Evolutionary conservation across 2,888 invertebrate species (phyloP).

Genomic region (Nemurella pictetii): DNA sequence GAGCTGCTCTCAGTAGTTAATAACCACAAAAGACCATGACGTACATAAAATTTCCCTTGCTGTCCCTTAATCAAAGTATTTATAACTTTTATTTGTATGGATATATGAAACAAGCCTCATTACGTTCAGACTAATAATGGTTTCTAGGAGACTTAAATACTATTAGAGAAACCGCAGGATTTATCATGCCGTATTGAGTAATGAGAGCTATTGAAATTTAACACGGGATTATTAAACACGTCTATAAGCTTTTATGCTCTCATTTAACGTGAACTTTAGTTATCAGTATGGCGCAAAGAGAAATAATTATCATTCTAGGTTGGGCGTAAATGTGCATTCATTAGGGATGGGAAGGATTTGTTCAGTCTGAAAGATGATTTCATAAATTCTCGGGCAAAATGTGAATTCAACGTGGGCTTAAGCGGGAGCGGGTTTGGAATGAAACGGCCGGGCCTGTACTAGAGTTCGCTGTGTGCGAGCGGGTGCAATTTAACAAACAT

Average conservation of each 20-base stretch:
- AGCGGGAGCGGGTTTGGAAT: background rate
- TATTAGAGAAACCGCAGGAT: background rate
- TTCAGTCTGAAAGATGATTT: background rate
- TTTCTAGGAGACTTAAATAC: background rate
- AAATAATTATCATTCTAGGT: background rate
- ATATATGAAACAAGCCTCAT: slow-evolving; percentile 7
- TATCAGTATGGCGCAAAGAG: background rate
- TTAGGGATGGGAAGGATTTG: background rate
- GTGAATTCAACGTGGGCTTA: background rate
- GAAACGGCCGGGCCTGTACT: background rate
- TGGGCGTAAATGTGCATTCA: background rate
- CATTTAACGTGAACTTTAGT: slow-evolving; percentile 9
- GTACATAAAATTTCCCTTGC: slow-evolving; percentile 7
- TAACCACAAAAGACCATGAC: slow-evolving; percentile 13
- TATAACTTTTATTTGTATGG: background rate
- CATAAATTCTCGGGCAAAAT: background rate
- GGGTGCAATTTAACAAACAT: background rate
- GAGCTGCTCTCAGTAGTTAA: background rate
- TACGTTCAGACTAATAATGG: background rate
- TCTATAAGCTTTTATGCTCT: slow-evolving; percentile 11
- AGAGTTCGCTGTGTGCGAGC: background rate
- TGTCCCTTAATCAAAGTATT: slow-evolving; percentile 4
- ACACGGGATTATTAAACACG: slow-evolving; percentile 13
- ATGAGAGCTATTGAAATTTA: slow-evolving; percentile 19
- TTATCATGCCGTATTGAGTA: slow-evolving; percentile 19